phyloP scores from a whole-genome alignment of 2,113 vertebrate genomes.

The Neodontobutis hainanensis region DNA sequence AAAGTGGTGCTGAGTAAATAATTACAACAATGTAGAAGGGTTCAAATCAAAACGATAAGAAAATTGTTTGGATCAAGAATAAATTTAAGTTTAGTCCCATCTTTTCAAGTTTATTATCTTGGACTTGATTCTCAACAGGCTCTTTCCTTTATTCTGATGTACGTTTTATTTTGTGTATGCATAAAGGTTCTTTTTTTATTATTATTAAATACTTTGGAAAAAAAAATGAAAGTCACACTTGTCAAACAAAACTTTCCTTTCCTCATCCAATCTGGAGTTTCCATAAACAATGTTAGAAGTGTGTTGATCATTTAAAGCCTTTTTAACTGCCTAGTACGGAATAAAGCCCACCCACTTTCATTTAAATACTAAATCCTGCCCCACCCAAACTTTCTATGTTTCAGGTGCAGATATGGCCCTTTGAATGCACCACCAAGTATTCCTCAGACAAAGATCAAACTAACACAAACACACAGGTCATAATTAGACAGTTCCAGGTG shows the following conservation, averaged over 20 bases:
- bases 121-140: no score
- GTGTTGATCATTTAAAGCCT: constrained; percentile 25
- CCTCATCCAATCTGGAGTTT: constrained; percentile 72
- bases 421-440: constrained; percentile 20
- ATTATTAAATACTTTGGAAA: constrained; percentile 92
- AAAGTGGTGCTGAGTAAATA: constrained; percentile 79
- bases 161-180: constrained; percentile 28
- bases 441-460: constrained; percentile 48
- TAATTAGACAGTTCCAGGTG: constrained; percentile 21
- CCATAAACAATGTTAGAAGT: constrained; percentile 1
- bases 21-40: background rate
- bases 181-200: constrained; percentile 88
- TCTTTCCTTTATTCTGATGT: background rate
- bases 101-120: no score
- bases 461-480: constrained; percentile 24
- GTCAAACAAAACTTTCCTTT: constrained; percentile 84
- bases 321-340: constrained; percentile 18
- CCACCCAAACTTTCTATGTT: constrained; percentile 36
- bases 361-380: constrained; percentile 41
- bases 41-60: no score
- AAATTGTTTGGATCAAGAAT: no score
- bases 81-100: no score
- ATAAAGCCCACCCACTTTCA: constrained; percentile 27
- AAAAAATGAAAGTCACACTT: constrained; percentile 88
- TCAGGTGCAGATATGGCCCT: constrained; percentile 21